Conservation (phyloP, 2,113 vertebrate species). For the Oncorhynchus masou region DNA sequence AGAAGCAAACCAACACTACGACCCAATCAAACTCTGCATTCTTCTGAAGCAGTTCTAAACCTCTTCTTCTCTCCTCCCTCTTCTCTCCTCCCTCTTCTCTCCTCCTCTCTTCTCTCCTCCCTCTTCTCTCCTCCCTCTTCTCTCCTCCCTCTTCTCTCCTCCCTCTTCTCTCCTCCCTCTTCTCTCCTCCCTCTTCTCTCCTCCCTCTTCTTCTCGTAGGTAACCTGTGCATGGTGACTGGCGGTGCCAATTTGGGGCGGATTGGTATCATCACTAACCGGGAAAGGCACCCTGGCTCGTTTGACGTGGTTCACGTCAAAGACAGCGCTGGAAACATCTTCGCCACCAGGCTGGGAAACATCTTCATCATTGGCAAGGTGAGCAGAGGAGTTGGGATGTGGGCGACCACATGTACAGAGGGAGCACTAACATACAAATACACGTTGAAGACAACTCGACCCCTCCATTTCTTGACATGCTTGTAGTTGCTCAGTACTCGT, state of each 20-base stretch:
- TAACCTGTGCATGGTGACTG: conserved; percentile 97
- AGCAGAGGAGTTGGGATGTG: conserved; percentile 30
- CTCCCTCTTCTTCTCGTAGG: conserved; percentile 59
- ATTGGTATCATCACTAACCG: conserved; percentile 96
- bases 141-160: background rate
- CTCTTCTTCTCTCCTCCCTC: background rate
- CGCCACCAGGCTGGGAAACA: conserved; percentile 95
- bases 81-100: background rate
- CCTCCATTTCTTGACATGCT: too few species aligned
- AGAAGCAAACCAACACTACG: too few species aligned
- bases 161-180: background rate
- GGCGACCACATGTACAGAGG: too few species aligned
- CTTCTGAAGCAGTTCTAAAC: too few species aligned
- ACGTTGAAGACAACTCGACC: too few species aligned
- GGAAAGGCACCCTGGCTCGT: conserved; percentile 95
- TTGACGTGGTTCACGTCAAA: conserved; percentile 97
- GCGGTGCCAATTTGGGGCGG: conserved; percentile 96
- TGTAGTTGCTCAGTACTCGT: too few species aligned
- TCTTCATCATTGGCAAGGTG: conserved; percentile 97
- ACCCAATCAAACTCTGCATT: too few species aligned
- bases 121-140: too few species aligned
- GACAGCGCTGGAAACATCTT: conserved; percentile 94
- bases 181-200: too few species aligned
- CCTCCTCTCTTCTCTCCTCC: too few species aligned
- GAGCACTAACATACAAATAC: background rate